Evolutionary conservation across 2,888 invertebrate species (phyloP).

Genomic region (Hypena proboscidalis): DNA sequence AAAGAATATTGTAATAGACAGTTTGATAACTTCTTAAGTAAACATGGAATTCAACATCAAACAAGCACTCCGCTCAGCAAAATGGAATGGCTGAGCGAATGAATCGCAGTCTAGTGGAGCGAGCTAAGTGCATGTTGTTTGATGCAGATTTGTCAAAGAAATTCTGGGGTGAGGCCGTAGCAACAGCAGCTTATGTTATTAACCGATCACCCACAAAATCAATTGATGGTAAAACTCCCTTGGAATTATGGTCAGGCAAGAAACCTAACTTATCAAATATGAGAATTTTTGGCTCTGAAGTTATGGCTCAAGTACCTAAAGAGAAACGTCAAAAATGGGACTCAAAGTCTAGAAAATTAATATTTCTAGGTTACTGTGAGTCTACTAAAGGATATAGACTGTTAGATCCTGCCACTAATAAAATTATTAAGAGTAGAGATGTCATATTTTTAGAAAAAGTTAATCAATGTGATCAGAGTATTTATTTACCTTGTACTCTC

Average conservation of each 20-base stretch:
- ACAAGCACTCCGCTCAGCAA: slow-evolving; percentile 3
- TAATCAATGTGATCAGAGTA: too few species aligned
- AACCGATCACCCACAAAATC: too few species aligned
- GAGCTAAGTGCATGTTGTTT: slow-evolving; percentile 11
- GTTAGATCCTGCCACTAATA: too few species aligned
- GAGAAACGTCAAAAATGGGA: slow-evolving; percentile 7
- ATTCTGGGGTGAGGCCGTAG: too few species aligned
- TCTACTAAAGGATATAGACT: too few species aligned
- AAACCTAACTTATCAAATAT: not conserved
- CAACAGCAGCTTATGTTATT: too few species aligned
- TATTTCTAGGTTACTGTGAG: slow-evolving; percentile 8
- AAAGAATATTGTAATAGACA: too few species aligned
- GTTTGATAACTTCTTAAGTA: too few species aligned
- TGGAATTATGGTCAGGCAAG: slow-evolving; percentile 1
- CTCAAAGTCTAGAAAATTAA: slow-evolving; percentile 3
- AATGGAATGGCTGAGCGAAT: slow-evolving; percentile 8
- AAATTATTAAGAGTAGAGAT: too few species aligned
- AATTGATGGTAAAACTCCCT: not conserved
- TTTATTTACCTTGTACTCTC: too few species aligned
- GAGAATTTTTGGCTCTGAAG: slow-evolving; percentile 2
- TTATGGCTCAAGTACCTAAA: not conserved
- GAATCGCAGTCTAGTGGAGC: slow-evolving; percentile 9
- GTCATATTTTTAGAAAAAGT: too few species aligned
- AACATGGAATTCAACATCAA: too few species aligned
- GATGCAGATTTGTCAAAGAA: not conserved